Percentiles rank a stretch among this genome's conserved stretches.
Conservation (phyloP, 2,113 vertebrate species). For the Prietella phreatophila region DNA sequence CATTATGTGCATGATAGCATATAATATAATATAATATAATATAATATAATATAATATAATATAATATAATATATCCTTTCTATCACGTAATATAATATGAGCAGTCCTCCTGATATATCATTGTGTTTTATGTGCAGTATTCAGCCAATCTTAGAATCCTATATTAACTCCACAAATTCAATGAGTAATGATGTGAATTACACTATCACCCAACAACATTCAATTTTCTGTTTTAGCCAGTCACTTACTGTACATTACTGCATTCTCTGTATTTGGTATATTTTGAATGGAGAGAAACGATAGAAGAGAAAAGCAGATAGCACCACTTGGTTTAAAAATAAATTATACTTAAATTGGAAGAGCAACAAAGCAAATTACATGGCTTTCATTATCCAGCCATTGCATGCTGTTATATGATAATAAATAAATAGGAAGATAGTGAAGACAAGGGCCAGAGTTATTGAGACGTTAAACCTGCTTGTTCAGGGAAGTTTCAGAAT, state of each 20-base stretch:
- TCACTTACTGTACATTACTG: conserved; percentile 50
- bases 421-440: conserved; percentile 65
- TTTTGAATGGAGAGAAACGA: conserved; percentile 40
- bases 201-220: conserved; percentile 31
- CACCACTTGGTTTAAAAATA: conserved; percentile 38
- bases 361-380: conserved; percentile 51
- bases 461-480: conserved; percentile 72
- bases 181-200: conserved; percentile 35
- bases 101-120: not conserved
- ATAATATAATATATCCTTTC: not conserved
- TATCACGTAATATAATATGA: not conserved
- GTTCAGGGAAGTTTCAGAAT: conserved; percentile 73
- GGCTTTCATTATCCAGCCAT: conserved; percentile 52
- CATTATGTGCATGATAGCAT: not conserved
- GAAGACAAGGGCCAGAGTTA: conserved; percentile 65
- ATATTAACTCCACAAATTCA: conserved; percentile 30
- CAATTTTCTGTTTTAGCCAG: conserved; percentile 50
- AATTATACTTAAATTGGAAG: conserved; percentile 43
- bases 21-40: not conserved
- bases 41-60: too few species aligned
- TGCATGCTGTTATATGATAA: conserved; percentile 58
- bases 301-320: conserved; percentile 41
- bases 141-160: not conserved
- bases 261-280: conserved; percentile 43
- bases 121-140: conserved; percentile 14